Base-by-base conservation (phyloP, 2,888 invertebrate genomes). In the Epistrophella euchroma region DNA sequence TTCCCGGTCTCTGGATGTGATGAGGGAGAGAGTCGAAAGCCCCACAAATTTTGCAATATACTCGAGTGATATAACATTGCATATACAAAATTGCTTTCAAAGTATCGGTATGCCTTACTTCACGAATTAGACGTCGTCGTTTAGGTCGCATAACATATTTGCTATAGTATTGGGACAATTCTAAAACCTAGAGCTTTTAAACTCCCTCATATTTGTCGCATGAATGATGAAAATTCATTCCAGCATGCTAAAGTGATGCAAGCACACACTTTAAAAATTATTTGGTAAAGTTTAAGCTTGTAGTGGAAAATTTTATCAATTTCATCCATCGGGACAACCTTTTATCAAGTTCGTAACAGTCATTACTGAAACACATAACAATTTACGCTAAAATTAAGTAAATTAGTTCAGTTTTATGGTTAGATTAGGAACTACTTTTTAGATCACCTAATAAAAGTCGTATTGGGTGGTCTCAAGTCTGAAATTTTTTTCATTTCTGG, bases 41-140 rank as follows among this genome's bases (percentile, higher is more conserved):
- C 45, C 32, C 58, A 47, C 56, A 68, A 35, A 45, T 58, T 55
- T 45, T 58, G 64, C 40, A 60, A 52, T 68, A 37, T 7, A 40
- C 32, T 25, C 22, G 22, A 60, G 6, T 37, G 35, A 66, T 66
- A 47, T 45, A 25, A 80, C 76, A 75, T 75, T 71, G 50, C 78
- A 75, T 84, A 62, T 78, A 79, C 70, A 60, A 75, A 84, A 75
- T 74, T 74, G 71, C 66, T 66, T 78, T 50, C 64, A 79, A 74
- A 78, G 71, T 71, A 78, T 79, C 75, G 79, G 84, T 60, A 84
- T 84, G 79, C 62, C 22, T 58, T 47, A 52, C 68, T 68, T 37
- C 15, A 7, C 25, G 52, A n/a, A 50, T 25, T 15, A 60, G 15
- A 19, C 15, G 58, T 60, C 22, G 56, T 35, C 13, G 62, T 25